Evolutionary conservation across 1,140 invertebrate genomes (phyloP), one percentile per base, ranked within the genome.

Genomic region (Zaprionus vittiger): DNA sequence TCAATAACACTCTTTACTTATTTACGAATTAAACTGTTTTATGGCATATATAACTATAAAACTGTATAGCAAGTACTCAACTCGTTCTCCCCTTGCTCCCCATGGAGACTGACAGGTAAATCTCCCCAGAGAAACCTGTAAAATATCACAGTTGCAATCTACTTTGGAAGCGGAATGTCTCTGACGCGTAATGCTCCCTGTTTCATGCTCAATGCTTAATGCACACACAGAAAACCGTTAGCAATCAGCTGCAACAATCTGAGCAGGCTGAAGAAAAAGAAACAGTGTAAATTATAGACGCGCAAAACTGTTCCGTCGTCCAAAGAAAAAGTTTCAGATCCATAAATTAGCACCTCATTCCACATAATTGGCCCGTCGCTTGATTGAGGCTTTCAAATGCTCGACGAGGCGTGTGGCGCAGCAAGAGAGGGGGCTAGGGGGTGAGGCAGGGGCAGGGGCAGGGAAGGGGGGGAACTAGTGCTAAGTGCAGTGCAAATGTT

Each of bases 291-390:
- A 87, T 89, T 84, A 81, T 79, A 78, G 70, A 70, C 44, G 56
- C 66, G 75, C 67, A 72, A 87, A 89, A 83, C 75, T 87, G 81
- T 61, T 55, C n/a, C 41, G 41, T 47, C 41, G 57, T 54, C 56
- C 38, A 44, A 55, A 59, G 31, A 80, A 80, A 87, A 73, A 78
- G 61, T 62, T 61, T 90, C 57, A 90, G 75, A 84, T 89, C 85
- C 85, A 89, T 90, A 85, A 90, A 90, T 90, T 90, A 90, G 86
- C 85, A 90, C 85, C 85, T 90, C 85, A 91, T 90, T 91, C 77
- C 79, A 85, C 69, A 79, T 90, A 89, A 89, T 90, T 90, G 85
- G 71, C 73, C 47, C 22, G 49, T 49, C 55, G 49, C 54, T 75
- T 90, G 85, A 90, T 90, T 90, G 85, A 90, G 89, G 85, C 85